Base-by-base conservation (phyloP, 2,113 vertebrate genomes). In the Pelecanus crispus region DNA sequence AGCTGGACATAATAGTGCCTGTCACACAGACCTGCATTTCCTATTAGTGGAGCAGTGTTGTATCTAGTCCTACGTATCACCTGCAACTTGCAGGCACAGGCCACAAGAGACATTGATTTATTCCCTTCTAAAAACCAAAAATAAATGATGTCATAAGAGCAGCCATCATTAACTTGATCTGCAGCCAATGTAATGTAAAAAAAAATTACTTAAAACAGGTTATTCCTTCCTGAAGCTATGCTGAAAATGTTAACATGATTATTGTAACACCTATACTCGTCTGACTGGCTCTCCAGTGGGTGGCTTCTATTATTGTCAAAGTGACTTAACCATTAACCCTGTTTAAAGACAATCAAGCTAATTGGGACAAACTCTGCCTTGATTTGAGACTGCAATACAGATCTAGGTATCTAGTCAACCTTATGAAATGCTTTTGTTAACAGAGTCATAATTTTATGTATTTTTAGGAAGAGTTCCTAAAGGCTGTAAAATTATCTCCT, bases 221-320 rank as follows among this genome's bases (percentile, higher is more conserved):
- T 80, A 94, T 87, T 83, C 42, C 25, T 90, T 96, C 89, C 89
- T 84, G 50, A 90, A 94, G 85, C 53, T 79, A 84, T 17, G 42
- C 52, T 52, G 67, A 92, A 92, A 96, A 91, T 56, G 38, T 70
- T 70, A 52, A 77, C 59, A 78, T 2, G 3, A 89, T 97, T 79
- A 94, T 85, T 94, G 0, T 55, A 95, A 92, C 86, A 94, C 93
- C 86, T 93, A 68, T 70, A 72, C 12, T 94, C 22, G 26, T 81
- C 90, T 95, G 88, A 94, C 63, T 87, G 65, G 52, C 42, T 96
- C 49, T 59, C 86, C 84, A 62, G 92, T n/a, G 90, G 61, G 81
- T 67, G 84, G 92, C 61, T 97, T 96, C 94, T 88, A 96, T 92
- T 96, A 96, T 58, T 96, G 91, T 96, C 74, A 82, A 97, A 97